Conservation (phyloP, 2,113 vertebrate species). For the Tetrax tetrax region DNA sequence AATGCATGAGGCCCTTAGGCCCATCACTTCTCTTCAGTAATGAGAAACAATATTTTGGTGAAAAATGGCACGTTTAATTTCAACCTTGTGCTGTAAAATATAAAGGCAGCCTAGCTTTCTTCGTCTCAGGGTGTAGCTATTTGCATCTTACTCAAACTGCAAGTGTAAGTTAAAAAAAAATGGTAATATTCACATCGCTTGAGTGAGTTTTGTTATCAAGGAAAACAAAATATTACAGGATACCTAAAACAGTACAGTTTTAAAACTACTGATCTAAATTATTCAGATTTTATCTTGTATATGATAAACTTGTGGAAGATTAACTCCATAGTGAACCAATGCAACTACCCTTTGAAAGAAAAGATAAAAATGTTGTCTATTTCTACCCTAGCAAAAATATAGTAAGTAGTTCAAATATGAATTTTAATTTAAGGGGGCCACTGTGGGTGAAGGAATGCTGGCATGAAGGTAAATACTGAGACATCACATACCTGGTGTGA, state of each 20-base stretch:
- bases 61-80: constrained; percentile 80
- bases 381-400: neutral
- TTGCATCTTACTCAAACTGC: constrained; percentile 38
- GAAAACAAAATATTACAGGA: neutral
- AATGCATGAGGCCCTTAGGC: constrained; percentile 79
- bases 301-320: neutral
- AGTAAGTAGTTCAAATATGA: neutral
- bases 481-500: neutral
- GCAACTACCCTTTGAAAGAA: neutral
- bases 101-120: constrained; percentile 52
- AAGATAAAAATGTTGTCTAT: neutral
- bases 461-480: neutral
- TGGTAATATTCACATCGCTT: neutral
- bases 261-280: neutral
- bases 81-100: constrained; percentile 71
- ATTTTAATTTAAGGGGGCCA: neutral
- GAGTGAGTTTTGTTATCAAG: constrained; percentile 1
- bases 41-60: constrained; percentile 79
- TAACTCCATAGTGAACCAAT: neutral
- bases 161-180: neutral
- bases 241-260: neutral
- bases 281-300: neutral
- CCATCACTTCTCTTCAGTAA: constrained; percentile 75
- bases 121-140: constrained; percentile 14
- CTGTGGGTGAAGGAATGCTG: neutral